Evolutionary conservation across 2,797 vertebrate genomes (phyloP).

Genomic region (Lepilemur septentrionalis): DNA sequence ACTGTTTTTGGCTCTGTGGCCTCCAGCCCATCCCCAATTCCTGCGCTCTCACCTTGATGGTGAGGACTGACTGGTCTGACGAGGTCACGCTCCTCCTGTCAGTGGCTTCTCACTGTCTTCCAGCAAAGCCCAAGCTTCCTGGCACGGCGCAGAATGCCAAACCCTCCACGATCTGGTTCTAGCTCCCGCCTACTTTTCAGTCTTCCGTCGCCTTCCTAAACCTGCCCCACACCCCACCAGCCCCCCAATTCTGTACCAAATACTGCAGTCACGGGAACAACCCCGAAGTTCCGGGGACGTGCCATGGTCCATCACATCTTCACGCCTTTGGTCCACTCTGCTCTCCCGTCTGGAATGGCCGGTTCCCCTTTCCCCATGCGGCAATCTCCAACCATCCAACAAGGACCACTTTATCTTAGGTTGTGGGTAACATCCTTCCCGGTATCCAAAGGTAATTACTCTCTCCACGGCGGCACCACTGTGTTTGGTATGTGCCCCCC

Average conservation of each 20-base stretch:
- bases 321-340: not conserved
- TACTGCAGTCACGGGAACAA: not conserved
- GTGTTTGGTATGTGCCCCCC: not conserved
- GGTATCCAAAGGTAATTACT: not conserved
- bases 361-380: not conserved
- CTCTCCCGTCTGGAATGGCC: not conserved
- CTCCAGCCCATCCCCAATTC: too few relatives aligned
- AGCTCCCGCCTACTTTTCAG: not conserved
- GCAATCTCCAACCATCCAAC: not conserved
- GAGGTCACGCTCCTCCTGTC: not conserved
- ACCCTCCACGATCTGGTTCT: too few relatives aligned
- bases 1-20: not conserved
- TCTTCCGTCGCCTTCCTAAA: too few relatives aligned
- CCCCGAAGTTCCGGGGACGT: not conserved
- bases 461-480: not conserved
- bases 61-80: too few relatives aligned
- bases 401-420: not conserved
- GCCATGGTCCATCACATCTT: rapidly evolving
- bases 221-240: rapidly evolving
- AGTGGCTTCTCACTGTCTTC: not conserved
- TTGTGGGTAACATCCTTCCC: not conserved
- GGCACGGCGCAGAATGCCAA: rapidly evolving
- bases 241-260: not conserved
- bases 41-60: too few relatives aligned
- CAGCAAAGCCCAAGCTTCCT: not conserved